phyloP scores from a whole-genome alignment of 2,113 vertebrate genomes.

The Gallinago undulata region DNA sequence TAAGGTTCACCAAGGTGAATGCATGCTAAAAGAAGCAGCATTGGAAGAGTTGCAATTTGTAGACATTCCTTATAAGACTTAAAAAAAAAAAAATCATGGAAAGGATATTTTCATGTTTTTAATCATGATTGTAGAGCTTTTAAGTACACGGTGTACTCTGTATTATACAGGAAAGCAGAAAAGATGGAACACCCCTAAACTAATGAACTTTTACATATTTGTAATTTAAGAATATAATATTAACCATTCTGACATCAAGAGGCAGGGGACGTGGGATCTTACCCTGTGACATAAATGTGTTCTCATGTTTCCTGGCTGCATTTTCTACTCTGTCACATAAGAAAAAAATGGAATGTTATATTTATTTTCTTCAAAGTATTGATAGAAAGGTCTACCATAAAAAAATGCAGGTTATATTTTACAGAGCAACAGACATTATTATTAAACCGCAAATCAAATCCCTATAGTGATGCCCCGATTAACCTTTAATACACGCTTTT shows the following conservation, averaged over 20 bases:
- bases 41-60: background rate
- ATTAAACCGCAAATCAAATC: background rate
- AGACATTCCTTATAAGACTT: background rate
- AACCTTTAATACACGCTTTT: background rate
- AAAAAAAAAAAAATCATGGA: background rate
- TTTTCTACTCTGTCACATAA: background rate
- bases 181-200: background rate
- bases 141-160: background rate
- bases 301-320: background rate
- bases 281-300: background rate
- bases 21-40: background rate
- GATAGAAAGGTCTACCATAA: background rate
- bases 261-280: background rate
- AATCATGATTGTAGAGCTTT: background rate
- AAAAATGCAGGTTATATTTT: background rate
- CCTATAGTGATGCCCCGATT: background rate
- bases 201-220: background rate
- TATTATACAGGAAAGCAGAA: background rate
- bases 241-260: background rate
- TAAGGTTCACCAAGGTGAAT: background rate
- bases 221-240: background rate
- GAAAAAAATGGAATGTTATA: background rate
- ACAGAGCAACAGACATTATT: background rate
- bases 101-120: background rate
- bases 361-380: background rate